Percentiles rank a stretch among this genome's conserved stretches.
Conservation (phyloP, 1,140 invertebrate genomes). For the Drosophila nannoptera region DNA sequence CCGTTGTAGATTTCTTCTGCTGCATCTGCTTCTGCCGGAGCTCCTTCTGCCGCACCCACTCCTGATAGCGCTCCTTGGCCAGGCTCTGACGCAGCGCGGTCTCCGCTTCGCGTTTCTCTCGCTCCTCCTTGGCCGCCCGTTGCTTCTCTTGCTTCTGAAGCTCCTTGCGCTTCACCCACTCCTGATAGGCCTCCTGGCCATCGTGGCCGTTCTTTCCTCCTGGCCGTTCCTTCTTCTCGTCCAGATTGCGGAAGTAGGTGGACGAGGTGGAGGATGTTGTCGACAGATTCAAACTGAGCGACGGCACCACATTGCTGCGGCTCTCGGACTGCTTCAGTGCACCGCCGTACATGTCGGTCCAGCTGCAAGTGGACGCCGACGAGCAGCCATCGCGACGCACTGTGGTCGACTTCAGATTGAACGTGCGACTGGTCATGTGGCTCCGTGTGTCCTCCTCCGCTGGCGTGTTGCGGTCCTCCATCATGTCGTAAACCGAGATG, state of each 20-base stretch:
- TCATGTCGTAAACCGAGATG: not conserved
- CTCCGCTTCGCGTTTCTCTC: slow-evolving; percentile 40
- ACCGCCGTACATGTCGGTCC: slow-evolving; percentile 51
- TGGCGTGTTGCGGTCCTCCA: slow-evolving; percentile 31
- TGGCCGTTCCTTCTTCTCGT: slow-evolving; percentile 39
- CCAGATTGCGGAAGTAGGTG: slow-evolving; percentile 48
- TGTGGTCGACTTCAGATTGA: slow-evolving; percentile 16
- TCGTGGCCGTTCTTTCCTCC: too few relatives aligned
- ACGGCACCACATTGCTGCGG: slow-evolving; percentile 45
- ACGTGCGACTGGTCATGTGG: slow-evolving; percentile 55
- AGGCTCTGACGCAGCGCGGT: slow-evolving; percentile 40
- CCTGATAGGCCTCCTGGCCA: slow-evolving; percentile 29
- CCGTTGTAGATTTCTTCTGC: slow-evolving; percentile 12
- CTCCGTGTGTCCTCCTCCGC: slow-evolving; percentile 14
- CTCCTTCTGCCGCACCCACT: slow-evolving; percentile 49
- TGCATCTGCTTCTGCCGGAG: slow-evolving; percentile 28
- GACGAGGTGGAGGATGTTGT: slow-evolving; percentile 33
- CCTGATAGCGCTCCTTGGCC: slow-evolving; percentile 43
- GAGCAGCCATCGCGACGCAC: slow-evolving; percentile 26
- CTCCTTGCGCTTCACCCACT: slow-evolving; percentile 55
- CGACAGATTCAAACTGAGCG: slow-evolving; percentile 37
- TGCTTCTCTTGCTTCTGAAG: slow-evolving; percentile 44
- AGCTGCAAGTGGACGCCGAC: slow-evolving; percentile 58
- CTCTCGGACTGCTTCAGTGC: slow-evolving; percentile 42
- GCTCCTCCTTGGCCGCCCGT: slow-evolving; percentile 37